A percentile compares a stretch with the other conserved stretches of the same genome.
phyloP scores from a whole-genome alignment of 92 coral and sea anemone species.

The Paragorgia papillata region DNA sequence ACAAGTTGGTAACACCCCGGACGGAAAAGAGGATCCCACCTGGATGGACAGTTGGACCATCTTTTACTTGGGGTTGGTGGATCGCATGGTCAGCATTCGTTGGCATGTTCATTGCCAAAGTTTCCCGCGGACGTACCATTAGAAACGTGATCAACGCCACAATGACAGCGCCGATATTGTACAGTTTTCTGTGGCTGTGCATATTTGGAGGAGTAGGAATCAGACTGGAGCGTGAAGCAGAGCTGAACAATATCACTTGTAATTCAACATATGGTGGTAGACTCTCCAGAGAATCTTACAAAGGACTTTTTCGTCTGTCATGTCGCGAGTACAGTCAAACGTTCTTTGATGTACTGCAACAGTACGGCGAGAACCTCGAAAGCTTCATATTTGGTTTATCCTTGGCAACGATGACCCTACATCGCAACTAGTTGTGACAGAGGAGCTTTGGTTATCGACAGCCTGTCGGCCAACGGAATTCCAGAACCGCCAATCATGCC shows the following conservation, averaged over 20 bases:
- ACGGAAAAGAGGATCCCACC: slow-evolving; percentile 29
- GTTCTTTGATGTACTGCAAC: slow-evolving; percentile 78
- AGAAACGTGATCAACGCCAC: slow-evolving; percentile 82
- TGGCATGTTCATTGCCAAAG: slow-evolving; percentile 87
- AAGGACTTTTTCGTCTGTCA: slow-evolving; percentile 73
- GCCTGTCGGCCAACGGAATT: slow-evolving; percentile 39
- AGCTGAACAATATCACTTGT: slow-evolving; percentile 66
- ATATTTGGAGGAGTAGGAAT: no score
- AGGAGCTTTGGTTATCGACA: slow-evolving; percentile 37
- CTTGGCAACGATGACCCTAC: slow-evolving; percentile 34
- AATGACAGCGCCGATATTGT: no score
- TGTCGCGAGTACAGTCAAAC: slow-evolving; percentile 67
- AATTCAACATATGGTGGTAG: slow-evolving; percentile 68
- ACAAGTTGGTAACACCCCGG: slow-evolving; percentile 52
- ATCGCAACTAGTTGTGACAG: slow-evolving; percentile 42
- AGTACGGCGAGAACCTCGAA: slow-evolving; percentile 59
- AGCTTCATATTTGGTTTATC: slow-evolving; percentile 23
- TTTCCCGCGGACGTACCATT: slow-evolving; percentile 91
- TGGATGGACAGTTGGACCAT: slow-evolving; percentile 54
- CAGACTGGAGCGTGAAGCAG: slow-evolving; percentile 80
- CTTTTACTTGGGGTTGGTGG: slow-evolving; percentile 50
- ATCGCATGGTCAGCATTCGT: slow-evolving; percentile 79
- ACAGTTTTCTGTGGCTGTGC: no score
- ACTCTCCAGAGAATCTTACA: slow-evolving; percentile 49
- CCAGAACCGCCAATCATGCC: slow-evolving; percentile 37